Evolutionary conservation across 2,888 invertebrate species (phyloP).

Genomic region (Philopedon plagiatum): DNA sequence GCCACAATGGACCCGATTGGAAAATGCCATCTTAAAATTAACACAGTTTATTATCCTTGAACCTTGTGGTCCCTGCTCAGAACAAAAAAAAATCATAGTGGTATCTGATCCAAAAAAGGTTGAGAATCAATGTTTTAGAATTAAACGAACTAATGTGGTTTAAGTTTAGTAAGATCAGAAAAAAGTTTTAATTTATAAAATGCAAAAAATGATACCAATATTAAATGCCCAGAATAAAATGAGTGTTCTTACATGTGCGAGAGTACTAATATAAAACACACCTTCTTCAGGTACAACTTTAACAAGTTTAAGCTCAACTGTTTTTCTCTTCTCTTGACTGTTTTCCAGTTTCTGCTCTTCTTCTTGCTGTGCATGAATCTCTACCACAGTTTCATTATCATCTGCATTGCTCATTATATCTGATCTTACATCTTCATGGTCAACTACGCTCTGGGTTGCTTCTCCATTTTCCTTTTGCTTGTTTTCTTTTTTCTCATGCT

Average conservation of each 20-base stretch:
- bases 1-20: too few species aligned
- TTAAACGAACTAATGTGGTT: too few species aligned
- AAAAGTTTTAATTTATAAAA: not conserved
- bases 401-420: slow-evolving; percentile 16
- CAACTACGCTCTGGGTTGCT: slow-evolving; percentile 10
- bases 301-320: slow-evolving; percentile 56
- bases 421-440: slow-evolving; percentile 20
- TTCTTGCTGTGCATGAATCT: slow-evolving; percentile 31
- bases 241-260: slow-evolving; percentile 9
- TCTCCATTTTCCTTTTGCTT: slow-evolving; percentile 45
- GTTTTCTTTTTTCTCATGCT: slow-evolving; percentile 40
- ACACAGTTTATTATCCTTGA: too few species aligned
- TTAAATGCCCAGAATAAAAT: not conserved
- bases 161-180: too few species aligned
- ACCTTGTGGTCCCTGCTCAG: too few species aligned
- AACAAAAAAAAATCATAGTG: too few species aligned
- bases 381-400: slow-evolving; percentile 34
- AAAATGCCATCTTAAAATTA: too few species aligned
- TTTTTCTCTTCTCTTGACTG: slow-evolving; percentile 49
- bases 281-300: slow-evolving; percentile 47
- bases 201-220: not conserved
- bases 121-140: too few species aligned
- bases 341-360: slow-evolving; percentile 30
- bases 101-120: too few species aligned
- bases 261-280: slow-evolving; percentile 28